Base-by-base conservation (phyloP, 2,113 vertebrate genomes). In the Machaerirhynchus nigripectus region DNA sequence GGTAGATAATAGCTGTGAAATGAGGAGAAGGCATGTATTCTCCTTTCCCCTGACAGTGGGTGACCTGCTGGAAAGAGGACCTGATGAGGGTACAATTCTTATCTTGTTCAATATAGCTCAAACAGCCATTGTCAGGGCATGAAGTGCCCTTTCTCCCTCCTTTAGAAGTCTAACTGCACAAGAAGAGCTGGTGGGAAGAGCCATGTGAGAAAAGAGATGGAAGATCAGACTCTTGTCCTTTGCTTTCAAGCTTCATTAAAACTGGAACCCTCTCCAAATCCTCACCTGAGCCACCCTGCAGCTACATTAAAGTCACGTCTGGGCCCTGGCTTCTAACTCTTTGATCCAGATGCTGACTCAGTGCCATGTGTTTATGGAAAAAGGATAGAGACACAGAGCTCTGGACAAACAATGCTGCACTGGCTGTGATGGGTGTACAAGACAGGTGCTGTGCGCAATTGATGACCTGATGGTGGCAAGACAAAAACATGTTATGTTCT, bases 361-460 rank as follows among this genome's bases (percentile, higher is more conserved):
- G 44, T 26, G 40, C 18, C 24, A 7, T 20, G n/a, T 53, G 24
- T 39, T 90, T 47, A 19, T 63, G 57, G 61, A 88, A 24, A 20
- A 57, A 47, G 52, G 22, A 46, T 1, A 50, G 37, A 70, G 46
- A 57, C 46, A 47, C 16, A 37, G 46, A 87, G 22, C 16, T 65
- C 56, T 65, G 50, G 28, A 44, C 6, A 47, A 69, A 24, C 13
- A 69, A 7, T 3, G 4, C 9, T 75, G 24, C 18, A 35, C 24
- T 2, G 3, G 16, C 33, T 60, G 0, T 31, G 26, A 14, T 46
- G 33, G 8, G 6, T 33, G 24, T 27, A 21, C 11, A 14, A 53
- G 55, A 39, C 2, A 33, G 15, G 10, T 16, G 7, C 22, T 37
- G 30, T 18, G 14, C 4, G 1, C 1, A 2, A 15, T 0, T 87